Evolutionary conservation across 2,888 invertebrate genomes (phyloP), one percentile per base, ranked within the genome.

Genomic region (Acleris literana): DNA sequence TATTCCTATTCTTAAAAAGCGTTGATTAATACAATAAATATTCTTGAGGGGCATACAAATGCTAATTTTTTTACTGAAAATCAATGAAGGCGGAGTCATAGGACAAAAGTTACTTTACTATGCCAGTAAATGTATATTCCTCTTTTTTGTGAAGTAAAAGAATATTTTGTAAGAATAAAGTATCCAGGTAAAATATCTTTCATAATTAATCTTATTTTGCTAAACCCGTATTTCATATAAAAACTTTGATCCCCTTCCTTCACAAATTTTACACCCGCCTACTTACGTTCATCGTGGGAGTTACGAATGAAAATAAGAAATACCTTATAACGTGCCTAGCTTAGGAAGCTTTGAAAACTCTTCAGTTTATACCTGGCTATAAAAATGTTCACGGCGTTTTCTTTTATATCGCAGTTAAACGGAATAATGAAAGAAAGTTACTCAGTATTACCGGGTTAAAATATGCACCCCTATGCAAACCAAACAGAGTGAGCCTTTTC

Each of bases 341-440:
- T 66, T 57, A 57, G 22, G 61, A 51, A 33, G 61, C 56, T 56
- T 61, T 52, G 56, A 51, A 52, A 62, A 65, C 51, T 57, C 66
- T 53, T 52, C 56, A 61, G 51, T 57, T 62, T 62, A 61, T 62
- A 66, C 61, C 66, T 62, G 66, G 62, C 57, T 29, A 53, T 66
- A 66, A 66, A 53, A 61, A 62, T 57, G 56, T 66, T 66, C 61
- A 55, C 61, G 57, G 61, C 56, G 16, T 66, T 62, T 62, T 62
- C 61, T 52, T 66, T 66, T 62, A 66, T 62, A 57, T 46, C 56
- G 46, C 57, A 62, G 46, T 62, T 66, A 66, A 66, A 66, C 57
- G 52, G 66, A 62, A 66, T 62, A 66, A 66, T 66, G 66, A 66
- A 66, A 66, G 66, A 66, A 66, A 62, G 66, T 66, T 66, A 66